A percentile compares a stretch with the other conserved stretches of the same genome.
Evolutionary conservation across 2,797 vertebrate genomes (phyloP).

Genomic region (Crocidura indochinensis): DNA sequence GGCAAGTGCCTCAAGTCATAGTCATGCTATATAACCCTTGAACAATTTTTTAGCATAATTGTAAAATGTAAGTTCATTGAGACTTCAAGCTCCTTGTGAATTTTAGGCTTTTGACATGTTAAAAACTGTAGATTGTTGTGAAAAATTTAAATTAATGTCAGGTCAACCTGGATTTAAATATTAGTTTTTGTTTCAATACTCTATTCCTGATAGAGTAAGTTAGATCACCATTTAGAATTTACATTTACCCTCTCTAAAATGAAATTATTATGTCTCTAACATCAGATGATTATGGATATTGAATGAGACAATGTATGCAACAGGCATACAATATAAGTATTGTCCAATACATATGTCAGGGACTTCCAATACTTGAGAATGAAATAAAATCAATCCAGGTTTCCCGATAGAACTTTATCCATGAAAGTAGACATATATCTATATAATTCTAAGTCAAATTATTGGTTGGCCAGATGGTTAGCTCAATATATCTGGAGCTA

Average conservation of each 20-base stretch:
- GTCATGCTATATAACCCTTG: no score
- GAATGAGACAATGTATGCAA: slow-evolving; percentile 1
- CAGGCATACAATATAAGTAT: not conserved
- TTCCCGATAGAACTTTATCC: not conserved
- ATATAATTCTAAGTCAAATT: slow-evolving; percentile 6
- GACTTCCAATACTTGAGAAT: not conserved
- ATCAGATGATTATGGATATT: not conserved
- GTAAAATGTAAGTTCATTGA: not conserved
- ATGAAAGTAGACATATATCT: not conserved
- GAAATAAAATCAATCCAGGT: no score
- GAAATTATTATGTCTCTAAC: not conserved
- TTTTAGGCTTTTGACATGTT: not conserved
- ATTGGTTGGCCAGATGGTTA: slow-evolving; percentile 45
- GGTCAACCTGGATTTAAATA: slow-evolving; percentile 34
- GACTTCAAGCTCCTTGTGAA: not conserved
- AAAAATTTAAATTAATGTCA: slow-evolving; percentile 19
- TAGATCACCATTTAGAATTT: not conserved
- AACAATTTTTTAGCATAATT: no score
- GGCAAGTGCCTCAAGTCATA: no score
- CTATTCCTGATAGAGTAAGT: not conserved
- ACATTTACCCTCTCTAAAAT: slow-evolving; percentile 12
- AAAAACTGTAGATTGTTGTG: not conserved
- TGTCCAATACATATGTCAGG: not conserved
- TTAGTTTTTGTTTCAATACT: slow-evolving; percentile 14
- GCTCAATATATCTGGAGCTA: not conserved